Conservation (phyloP, 2,888 invertebrate genomes). For the Hedychridium roseum region DNA sequence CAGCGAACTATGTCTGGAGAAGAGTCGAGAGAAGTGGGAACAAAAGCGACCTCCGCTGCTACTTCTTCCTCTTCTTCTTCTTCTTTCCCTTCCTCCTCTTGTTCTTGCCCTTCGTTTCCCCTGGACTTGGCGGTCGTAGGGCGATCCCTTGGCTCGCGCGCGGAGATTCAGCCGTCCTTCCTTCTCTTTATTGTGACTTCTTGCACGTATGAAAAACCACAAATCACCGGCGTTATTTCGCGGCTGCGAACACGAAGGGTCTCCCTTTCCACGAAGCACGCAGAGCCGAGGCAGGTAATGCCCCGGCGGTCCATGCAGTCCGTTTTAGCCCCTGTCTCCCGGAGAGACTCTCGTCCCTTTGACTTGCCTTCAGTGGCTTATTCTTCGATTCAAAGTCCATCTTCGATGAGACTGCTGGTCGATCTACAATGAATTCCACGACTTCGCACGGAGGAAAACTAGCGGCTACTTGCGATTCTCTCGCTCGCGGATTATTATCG, state of each 20-base stretch:
- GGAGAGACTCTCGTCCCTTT: constrained; percentile 1
- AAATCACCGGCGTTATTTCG: constrained; percentile 48
- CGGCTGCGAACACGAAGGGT: constrained; percentile 44
- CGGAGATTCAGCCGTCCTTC: constrained; percentile 26
- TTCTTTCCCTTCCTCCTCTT: constrained; percentile 9
- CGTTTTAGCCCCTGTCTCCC: neutral
- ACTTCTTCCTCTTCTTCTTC: constrained; percentile 6
- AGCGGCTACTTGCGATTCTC: too few species aligned
- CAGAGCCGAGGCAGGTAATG: constrained; percentile 34
- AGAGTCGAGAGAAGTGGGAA: constrained; percentile 39
- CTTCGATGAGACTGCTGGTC: too few species aligned
- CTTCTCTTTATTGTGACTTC: constrained; percentile 48
- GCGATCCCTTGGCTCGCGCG: constrained; percentile 9
- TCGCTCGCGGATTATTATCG: too few species aligned
- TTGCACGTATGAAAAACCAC: constrained; percentile 52
- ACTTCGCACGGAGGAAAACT: too few species aligned
- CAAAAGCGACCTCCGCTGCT: constrained; percentile 41
- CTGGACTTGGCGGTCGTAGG: constrained; percentile 9
- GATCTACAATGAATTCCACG: too few species aligned
- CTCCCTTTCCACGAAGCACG: constrained; percentile 30
- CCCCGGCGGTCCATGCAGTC: constrained; percentile 21
- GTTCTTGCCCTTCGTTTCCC: constrained; percentile 8
- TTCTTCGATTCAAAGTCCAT: neutral
- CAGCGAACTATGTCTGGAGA: constrained; percentile 20
- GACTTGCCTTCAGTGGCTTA: constrained; percentile 1